These are phyloP conservation scores for Epistrophella euchroma DNA, from an alignment of 2,888 invertebrate genomes.

Conservation along the genomic window DNA sequence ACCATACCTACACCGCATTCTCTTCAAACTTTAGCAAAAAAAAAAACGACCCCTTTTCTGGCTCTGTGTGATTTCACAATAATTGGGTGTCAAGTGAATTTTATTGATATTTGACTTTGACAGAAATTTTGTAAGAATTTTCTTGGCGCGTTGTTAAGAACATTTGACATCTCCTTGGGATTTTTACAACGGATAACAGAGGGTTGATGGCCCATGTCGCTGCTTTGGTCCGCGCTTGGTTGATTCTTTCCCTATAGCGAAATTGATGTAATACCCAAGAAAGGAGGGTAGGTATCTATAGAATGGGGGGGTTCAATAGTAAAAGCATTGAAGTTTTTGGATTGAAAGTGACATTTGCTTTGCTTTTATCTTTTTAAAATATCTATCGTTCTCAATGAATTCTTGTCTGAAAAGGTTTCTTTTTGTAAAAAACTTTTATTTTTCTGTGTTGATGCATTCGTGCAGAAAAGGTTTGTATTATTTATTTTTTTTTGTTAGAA, in stretches of 20 bases:
- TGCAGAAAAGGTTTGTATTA: conserved; percentile 51
- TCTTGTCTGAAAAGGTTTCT: conserved; percentile 13
- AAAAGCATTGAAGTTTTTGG: conserved; percentile 34
- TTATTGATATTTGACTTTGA: conserved; percentile 76
- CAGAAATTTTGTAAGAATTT: conserved; percentile 68
- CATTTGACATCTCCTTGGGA: conserved; percentile 57
- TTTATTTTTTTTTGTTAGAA: background rate
- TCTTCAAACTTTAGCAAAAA: too few relatives aligned
- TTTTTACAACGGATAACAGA: conserved; percentile 44
- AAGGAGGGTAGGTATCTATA: background rate
- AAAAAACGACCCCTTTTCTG: background rate
- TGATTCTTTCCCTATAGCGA: conserved; percentile 4
- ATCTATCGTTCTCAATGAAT: conserved; percentile 23
- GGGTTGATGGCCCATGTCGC: conserved; percentile 64
- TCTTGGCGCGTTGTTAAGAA: conserved; percentile 58
- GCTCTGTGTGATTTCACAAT: conserved; percentile 70
- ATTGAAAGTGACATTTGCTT: conserved; percentile 63
- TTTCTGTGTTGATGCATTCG: conserved; percentile 45
- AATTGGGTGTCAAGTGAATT: conserved; percentile 76
- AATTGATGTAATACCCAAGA: background rate
- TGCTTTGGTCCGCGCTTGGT: conserved; percentile 52
- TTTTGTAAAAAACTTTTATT: background rate
- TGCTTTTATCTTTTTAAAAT: conserved; percentile 51
- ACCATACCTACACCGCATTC: background rate
- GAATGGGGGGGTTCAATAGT: background rate